phyloP scores from a whole-genome alignment of 2,888 invertebrate species.

The Eledona agricola region DNA sequence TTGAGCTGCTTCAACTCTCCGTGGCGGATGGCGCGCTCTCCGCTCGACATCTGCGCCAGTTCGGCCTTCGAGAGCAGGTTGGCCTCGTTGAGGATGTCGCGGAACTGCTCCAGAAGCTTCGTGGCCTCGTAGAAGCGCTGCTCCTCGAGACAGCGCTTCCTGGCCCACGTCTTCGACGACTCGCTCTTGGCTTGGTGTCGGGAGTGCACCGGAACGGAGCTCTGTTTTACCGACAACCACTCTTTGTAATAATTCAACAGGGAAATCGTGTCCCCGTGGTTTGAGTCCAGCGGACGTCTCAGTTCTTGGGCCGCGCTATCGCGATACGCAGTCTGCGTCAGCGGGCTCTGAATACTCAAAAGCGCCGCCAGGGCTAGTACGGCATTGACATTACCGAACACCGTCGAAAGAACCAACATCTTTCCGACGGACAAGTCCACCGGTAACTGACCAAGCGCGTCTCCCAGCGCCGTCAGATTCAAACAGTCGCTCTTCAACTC shows the following conservation, averaged over 20 bases:
- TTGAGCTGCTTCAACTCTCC: constrained; percentile 90
- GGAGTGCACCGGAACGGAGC: constrained; percentile 47
- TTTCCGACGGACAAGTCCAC: constrained; percentile 96
- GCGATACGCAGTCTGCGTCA: constrained; percentile 87
- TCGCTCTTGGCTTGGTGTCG: constrained; percentile 46
- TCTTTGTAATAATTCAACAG: constrained; percentile 86
- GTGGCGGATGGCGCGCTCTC: constrained; percentile 82
- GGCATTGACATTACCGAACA: constrained; percentile 88
- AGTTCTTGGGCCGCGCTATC: constrained; percentile 85
- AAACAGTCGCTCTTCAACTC: constrained; percentile 74
- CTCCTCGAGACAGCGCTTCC: constrained; percentile 90
- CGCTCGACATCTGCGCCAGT: constrained; percentile 65
- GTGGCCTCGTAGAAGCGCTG: constrained; percentile 97
- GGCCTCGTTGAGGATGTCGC: constrained; percentile 76
- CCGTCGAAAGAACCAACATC: constrained; percentile 91
- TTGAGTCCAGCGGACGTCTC: constrained; percentile 84
- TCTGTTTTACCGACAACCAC: constrained; percentile 84
- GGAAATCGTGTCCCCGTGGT: constrained; percentile 95
- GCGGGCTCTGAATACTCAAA: constrained; percentile 92
- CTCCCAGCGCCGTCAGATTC: constrained; percentile 82
- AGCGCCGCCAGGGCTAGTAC: constrained; percentile 90
- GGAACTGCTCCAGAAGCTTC: constrained; percentile 89
- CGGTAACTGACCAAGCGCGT: constrained; percentile 86
- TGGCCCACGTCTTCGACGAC: constrained; percentile 83
- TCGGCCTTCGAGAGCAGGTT: constrained; percentile 54